A percentile compares a stretch with the other conserved stretches of the same genome.
These are phyloP conservation scores for Microtus ochrogaster DNA, from an alignment of 2,113 vertebrate species.

Conservation along the genomic window DNA sequence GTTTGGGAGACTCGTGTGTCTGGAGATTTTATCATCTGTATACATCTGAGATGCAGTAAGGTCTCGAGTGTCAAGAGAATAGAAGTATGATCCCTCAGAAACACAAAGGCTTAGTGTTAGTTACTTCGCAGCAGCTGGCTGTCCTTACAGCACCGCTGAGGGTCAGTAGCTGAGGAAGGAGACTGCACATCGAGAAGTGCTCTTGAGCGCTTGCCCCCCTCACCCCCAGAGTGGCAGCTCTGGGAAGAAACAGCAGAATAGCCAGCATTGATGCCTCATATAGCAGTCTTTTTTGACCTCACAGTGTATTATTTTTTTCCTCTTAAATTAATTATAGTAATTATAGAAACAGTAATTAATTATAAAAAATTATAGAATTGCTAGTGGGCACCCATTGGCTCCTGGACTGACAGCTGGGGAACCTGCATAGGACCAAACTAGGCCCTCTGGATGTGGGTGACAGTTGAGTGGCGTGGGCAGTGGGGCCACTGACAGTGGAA, in stretches of 20 bases:
- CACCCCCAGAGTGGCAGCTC: neutral
- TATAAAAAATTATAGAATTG: no score
- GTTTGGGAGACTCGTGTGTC: slow-evolving; percentile 23
- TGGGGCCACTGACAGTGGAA: no score
- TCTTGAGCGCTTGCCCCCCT: slow-evolving; percentile 56
- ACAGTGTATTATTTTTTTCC: slow-evolving; percentile 1
- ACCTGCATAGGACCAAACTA: no score
- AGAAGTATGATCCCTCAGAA: slow-evolving; percentile 74
- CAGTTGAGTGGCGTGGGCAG: no score
- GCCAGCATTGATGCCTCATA: neutral
- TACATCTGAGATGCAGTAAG: slow-evolving; percentile 35
- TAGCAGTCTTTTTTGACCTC: neutral
- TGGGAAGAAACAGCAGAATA: slow-evolving; percentile 35
- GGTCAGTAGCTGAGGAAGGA: slow-evolving; percentile 73
- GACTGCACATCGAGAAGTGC: slow-evolving; percentile 59
- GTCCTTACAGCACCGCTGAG: slow-evolving; percentile 55
- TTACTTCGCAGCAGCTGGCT: slow-evolving; percentile 75
- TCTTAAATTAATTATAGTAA: no score
- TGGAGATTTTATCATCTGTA: slow-evolving; percentile 40
- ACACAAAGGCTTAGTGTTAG: slow-evolving; percentile 74
- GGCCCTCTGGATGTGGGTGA: no score
- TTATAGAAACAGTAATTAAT: no score
- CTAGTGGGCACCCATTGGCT: no score
- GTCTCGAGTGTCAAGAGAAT: slow-evolving; percentile 76
- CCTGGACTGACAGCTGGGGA: no score